These are phyloP conservation scores for Eumeta japonica DNA, from an alignment of 1,140 invertebrate species.

Conservation along the genomic window DNA sequence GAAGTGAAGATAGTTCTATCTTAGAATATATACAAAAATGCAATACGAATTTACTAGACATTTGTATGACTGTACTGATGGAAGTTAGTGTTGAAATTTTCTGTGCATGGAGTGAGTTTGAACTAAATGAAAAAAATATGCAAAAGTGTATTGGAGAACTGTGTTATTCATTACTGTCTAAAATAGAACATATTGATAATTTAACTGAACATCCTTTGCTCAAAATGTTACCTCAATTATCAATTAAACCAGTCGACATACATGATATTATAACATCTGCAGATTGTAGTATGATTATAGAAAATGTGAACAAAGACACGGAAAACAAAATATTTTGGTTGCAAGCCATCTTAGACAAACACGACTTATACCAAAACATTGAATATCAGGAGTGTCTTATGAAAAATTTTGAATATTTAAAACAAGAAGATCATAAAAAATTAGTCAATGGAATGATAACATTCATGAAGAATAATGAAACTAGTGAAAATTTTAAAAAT, in stretches of 20 bases:
- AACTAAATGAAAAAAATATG: slow-evolving; percentile 32
- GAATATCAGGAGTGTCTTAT: slow-evolving; percentile 18
- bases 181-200: slow-evolving; percentile 15
- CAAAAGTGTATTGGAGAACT: slow-evolving; percentile 37
- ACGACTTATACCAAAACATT: slow-evolving; percentile 26
- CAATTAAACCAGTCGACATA: slow-evolving; percentile 31
- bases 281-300: slow-evolving; percentile 21
- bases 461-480: slow-evolving; percentile 12
- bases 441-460: slow-evolving; percentile 12
- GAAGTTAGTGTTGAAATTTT: slow-evolving; percentile 42
- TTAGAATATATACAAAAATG: slow-evolving; percentile 26
- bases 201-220: slow-evolving; percentile 33
- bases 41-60: slow-evolving; percentile 27
- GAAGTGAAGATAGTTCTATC: slow-evolving; percentile 19
- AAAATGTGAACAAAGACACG: slow-evolving; percentile 25
- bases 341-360: slow-evolving; percentile 26
- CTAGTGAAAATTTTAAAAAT: slow-evolving; percentile 16
- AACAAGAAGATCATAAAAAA: slow-evolving; percentile 22
- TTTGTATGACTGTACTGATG: slow-evolving; percentile 32
- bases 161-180: slow-evolving; percentile 23
- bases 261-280: slow-evolving; percentile 30
- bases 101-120: slow-evolving; percentile 50
- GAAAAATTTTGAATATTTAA: slow-evolving; percentile 24
- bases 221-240: slow-evolving; percentile 37
- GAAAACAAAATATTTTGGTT: slow-evolving; percentile 28